Base-by-base conservation (phyloP, 2,113 vertebrate genomes). In the Myrmecobius fasciatus region DNA sequence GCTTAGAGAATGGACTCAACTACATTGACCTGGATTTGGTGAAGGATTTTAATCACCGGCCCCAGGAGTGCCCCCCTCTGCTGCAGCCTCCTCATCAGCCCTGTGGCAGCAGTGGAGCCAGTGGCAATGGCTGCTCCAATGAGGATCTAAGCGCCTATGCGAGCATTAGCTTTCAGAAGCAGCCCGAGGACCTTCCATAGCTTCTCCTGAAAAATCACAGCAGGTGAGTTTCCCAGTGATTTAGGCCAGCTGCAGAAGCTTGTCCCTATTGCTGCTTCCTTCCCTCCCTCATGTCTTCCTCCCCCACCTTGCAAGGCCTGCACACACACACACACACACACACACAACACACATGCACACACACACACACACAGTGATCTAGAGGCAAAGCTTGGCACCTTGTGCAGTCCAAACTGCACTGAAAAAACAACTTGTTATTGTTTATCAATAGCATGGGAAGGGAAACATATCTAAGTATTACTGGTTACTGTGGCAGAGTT, bases 1-100 rank as follows among this genome's bases (percentile, higher is more conserved):
- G 95, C 3, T 14, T 97, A 95, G 99, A 99, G 98, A 99, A 99
- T 46, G 99, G 98, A 48, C 99, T 99, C 92, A 99, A 99, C 98
- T 99, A 99, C 97, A 99, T 99, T 51, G 99, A 99, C 97, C 97
- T 99, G 98, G 99, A 99, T 98, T 98, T 99, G 97, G 98, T 98
- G 96, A 99, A 98, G 96, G 99, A 99, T 96, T 98, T 98, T 93
- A 98, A 97, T 95, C 97, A 97, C 89, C 96, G 96, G 90, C 49
- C 97, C 56, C 95, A 97, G 75, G 98, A 98, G 96, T 97, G 95
- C 89, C 95, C 96, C 53, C 94, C 97, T 67, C 97, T 96, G 25
- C 94, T 43, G 25, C 98, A 97, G 95, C 94, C 98, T 1, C 94
- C 98, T 54, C 98, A 98, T 48, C 98, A 98, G 95, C 98, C 98